These are phyloP conservation scores for Mesitornis unicolor DNA, from an alignment of 2,113 vertebrate species.

Conservation along the genomic window DNA sequence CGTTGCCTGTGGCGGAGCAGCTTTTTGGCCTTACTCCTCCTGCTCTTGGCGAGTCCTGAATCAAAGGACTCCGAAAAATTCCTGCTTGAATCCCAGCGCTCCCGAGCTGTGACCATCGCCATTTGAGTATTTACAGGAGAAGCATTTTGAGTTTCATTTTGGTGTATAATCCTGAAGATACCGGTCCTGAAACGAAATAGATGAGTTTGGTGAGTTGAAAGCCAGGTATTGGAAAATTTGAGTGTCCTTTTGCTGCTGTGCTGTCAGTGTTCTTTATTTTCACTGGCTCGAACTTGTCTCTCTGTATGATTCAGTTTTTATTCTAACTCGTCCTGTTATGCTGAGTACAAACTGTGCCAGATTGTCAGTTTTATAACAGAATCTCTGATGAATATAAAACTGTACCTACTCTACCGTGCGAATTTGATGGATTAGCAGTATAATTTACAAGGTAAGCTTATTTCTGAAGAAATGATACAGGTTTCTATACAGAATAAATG, in stretches of 20 bases:
- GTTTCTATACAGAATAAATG: neutral
- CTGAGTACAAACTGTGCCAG: conserved; percentile 33
- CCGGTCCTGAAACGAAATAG: neutral
- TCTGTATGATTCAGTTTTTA: neutral
- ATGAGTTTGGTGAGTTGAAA: neutral
- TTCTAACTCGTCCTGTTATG: neutral
- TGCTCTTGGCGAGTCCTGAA: neutral
- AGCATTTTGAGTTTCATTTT: neutral
- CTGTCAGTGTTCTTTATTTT: neutral
- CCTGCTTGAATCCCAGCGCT: neutral
- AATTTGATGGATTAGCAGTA: conserved; percentile 43
- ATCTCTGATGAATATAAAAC: neutral
- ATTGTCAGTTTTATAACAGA: conserved; percentile 20
- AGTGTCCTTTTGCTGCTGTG: neutral
- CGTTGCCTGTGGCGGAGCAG: neutral
- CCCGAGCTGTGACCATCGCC: neutral
- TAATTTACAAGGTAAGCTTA: conserved; percentile 17
- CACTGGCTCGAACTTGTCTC: neutral
- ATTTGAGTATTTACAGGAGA: neutral
- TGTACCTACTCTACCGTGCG: neutral
- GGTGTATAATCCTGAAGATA: neutral
- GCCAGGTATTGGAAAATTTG: neutral
- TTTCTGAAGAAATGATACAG: neutral
- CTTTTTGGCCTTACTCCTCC: neutral
- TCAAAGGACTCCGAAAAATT: neutral